phyloP scores from a whole-genome alignment of 2,888 invertebrate genomes.

The Chrysina gloriosa region DNA sequence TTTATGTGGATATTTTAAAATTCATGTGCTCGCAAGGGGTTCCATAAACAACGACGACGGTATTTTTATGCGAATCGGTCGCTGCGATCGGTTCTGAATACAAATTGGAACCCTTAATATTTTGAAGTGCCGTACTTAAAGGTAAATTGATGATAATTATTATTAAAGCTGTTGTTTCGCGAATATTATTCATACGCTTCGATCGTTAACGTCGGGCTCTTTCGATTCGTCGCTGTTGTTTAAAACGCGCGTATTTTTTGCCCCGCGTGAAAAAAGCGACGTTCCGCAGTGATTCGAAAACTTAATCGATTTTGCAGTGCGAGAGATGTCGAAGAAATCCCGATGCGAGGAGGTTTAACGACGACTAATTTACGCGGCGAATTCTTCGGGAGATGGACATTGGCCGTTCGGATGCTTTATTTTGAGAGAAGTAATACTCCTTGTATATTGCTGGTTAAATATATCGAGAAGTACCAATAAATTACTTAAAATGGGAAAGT shows the following conservation, averaged over 20 bases:
- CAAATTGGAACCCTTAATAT: conserved; percentile 26
- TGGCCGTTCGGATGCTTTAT: neutral
- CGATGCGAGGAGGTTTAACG: neutral
- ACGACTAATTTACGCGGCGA: conserved; percentile 5
- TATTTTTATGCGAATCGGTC: conserved; percentile 23
- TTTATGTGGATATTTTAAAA: conserved; percentile 32
- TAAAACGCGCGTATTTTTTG: conserved; percentile 16
- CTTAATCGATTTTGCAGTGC: conserved; percentile 23
- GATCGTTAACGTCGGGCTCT: conserved; percentile 25
- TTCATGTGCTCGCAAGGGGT: conserved; percentile 16
- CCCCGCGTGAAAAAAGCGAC: neutral
- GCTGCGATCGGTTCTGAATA: conserved; percentile 24
- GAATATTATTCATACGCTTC: conserved; percentile 32
- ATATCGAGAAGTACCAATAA: neutral
- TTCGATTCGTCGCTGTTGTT: conserved; percentile 6
- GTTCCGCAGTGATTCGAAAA: conserved; percentile 8
- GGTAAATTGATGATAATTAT: conserved; percentile 44
- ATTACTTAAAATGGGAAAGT: neutral
- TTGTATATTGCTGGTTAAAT: conserved; percentile 1
- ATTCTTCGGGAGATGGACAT: conserved; percentile 7
- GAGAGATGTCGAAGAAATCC: conserved; percentile 1
- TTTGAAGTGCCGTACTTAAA: conserved; percentile 42
- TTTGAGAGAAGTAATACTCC: neutral
- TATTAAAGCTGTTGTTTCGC: conserved; percentile 42
- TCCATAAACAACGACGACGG: conserved; percentile 23